A percentile compares a stretch with the other conserved stretches of the same genome.
Evolutionary conservation across 2,888 invertebrate species (phyloP).

Genomic region (Notodonta ziczac): DNA sequence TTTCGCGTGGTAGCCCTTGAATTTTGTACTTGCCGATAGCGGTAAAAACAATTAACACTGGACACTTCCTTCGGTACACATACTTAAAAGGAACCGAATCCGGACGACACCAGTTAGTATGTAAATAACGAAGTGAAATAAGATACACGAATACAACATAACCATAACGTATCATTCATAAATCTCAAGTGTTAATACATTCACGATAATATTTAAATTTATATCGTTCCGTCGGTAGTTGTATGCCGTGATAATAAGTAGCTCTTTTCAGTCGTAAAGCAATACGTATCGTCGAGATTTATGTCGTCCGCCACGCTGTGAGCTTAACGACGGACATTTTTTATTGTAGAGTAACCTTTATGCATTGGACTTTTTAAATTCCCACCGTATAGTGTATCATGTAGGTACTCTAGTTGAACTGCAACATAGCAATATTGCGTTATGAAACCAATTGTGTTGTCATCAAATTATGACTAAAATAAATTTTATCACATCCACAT

Average conservation of each 20-base stretch:
- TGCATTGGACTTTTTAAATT: neutral
- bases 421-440: neutral
- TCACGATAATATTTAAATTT: constrained; percentile 32
- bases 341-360: constrained; percentile 54
- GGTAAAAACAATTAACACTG: neutral
- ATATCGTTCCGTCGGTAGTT: constrained; percentile 29
- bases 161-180: constrained; percentile 21
- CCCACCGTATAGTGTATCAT: neutral
- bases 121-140: constrained; percentile 17
- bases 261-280: constrained; percentile 40
- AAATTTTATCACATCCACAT: too few species aligned
- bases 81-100: neutral
- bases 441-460: neutral
- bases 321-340: constrained; percentile 44
- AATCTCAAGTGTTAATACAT: constrained; percentile 30
- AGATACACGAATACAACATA: constrained; percentile 14
- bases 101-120: constrained; percentile 8
- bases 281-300: constrained; percentile 55
- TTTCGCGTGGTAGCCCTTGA: too few species aligned
- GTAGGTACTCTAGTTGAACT: neutral
- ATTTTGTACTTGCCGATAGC: neutral
- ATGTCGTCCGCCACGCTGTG: constrained; percentile 53
- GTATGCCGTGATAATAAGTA: constrained; percentile 35
- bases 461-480: too few species aligned
- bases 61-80: neutral